Percentiles rank a stretch among this genome's conserved stretches.
Conservation (phyloP, 1,140 invertebrate species). For the Arctopsyche grandis region DNA sequence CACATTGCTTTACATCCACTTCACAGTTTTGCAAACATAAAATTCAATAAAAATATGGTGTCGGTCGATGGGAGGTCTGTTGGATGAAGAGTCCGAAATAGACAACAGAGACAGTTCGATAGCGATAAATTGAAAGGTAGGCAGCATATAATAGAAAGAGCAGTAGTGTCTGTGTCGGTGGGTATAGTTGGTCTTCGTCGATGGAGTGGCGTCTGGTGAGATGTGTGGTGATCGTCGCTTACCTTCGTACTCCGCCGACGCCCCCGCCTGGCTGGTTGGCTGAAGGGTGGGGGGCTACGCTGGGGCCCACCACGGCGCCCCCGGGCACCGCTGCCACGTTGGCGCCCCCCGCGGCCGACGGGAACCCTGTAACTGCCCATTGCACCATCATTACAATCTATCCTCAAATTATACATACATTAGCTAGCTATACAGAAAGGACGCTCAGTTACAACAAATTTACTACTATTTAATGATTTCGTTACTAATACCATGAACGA, state of each 20-base stretch:
- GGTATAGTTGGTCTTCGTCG: neutral
- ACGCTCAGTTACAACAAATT: too few species aligned
- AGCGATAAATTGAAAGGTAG: neutral
- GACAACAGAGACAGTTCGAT: neutral
- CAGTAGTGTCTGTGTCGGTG: neutral
- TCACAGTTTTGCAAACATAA: too few species aligned
- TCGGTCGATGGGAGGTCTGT: too few species aligned
- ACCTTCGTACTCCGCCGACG: constrained; percentile 53
- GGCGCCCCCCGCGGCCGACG: constrained; percentile 49
- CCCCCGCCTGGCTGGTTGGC: constrained; percentile 48
- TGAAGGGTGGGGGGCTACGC: constrained; percentile 36
- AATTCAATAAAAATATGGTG: too few species aligned
- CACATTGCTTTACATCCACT: too few species aligned
- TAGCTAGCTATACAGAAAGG: too few species aligned
- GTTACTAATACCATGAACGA: too few species aligned
- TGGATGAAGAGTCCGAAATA: too few species aligned
- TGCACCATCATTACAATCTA: neutral
- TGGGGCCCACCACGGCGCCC: constrained; percentile 41
- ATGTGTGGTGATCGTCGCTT: constrained; percentile 12
- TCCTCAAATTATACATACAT: too few species aligned
- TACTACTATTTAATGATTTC: too few species aligned
- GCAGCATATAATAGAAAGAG: neutral
- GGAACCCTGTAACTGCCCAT: constrained; percentile 52
- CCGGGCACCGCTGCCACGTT: constrained; percentile 38
- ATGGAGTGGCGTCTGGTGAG: neutral